A percentile compares a stretch with the other conserved stretches of the same genome.
phyloP scores from a whole-genome alignment of 2,888 invertebrate genomes.

The Brassicogethes aeneus region DNA sequence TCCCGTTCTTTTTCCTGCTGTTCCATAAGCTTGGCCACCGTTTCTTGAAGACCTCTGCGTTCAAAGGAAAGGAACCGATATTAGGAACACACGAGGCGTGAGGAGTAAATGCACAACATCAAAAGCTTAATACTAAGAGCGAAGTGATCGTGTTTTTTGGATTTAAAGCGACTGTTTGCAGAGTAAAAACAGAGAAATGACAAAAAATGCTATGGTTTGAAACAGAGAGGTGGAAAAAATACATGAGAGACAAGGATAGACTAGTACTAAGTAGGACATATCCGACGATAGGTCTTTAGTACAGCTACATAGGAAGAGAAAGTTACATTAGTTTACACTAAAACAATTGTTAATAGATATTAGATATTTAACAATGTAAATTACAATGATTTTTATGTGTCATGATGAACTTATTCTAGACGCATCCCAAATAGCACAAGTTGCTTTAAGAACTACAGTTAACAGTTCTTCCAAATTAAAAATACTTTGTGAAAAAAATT shows the following conservation, averaged over 20 bases:
- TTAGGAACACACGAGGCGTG: conserved; percentile 11
- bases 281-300: conserved; percentile 23
- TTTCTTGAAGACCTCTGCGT: conserved; percentile 43
- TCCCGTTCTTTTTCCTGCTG: conserved; percentile 34
- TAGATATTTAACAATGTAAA: no score
- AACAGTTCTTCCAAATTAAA: no score
- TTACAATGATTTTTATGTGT: no score
- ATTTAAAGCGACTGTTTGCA: neutral
- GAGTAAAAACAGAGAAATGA: neutral
- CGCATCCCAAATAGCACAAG: no score
- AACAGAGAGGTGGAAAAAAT: conserved; percentile 18
- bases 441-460: no score
- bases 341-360: conserved; percentile 5
- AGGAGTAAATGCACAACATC: neutral
- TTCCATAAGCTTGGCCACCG: conserved; percentile 30
- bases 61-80: conserved; percentile 21
- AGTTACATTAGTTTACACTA: neutral
- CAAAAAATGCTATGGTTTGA: conserved; percentile 10
- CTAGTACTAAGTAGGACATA: conserved; percentile 20
- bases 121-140: neutral
- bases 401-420: no score
- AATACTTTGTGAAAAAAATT: no score
- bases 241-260: conserved; percentile 25
- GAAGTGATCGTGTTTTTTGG: conserved; percentile 6
- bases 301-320: conserved; percentile 24